These are phyloP conservation scores for Meteorus cinctellus DNA, from an alignment of 2,888 invertebrate genomes.

Conservation along the genomic window DNA sequence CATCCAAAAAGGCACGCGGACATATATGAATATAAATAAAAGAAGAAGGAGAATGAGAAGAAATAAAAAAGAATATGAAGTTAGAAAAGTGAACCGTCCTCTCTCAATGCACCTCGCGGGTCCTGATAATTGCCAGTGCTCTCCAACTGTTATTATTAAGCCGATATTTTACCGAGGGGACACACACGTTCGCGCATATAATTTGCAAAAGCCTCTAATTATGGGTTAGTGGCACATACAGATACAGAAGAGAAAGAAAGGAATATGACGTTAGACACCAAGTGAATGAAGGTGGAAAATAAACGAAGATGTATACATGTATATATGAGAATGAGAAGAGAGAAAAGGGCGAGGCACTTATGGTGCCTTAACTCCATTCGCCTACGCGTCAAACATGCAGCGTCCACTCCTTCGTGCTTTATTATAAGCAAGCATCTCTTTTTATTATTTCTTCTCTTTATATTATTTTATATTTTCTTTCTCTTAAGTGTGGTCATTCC, in stretches of 20 bases:
- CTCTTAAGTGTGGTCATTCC: background rate
- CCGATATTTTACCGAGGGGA: slow-evolving; percentile 73
- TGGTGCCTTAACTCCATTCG: slow-evolving; percentile 64
- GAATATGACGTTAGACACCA: slow-evolving; percentile 61
- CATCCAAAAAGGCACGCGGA: slow-evolving; percentile 55
- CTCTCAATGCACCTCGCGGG: slow-evolving; percentile 60
- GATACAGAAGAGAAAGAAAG: slow-evolving; percentile 45
- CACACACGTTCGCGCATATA: slow-evolving; percentile 73
- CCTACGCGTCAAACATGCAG: slow-evolving; percentile 68
- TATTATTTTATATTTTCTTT: slow-evolving; percentile 38
- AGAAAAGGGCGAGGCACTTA: slow-evolving; percentile 53
- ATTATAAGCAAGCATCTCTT: slow-evolving; percentile 61
- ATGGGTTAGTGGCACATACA: slow-evolving; percentile 66
- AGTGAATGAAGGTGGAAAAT: slow-evolving; percentile 20
- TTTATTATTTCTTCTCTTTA: slow-evolving; percentile 51
- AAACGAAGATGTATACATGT: background rate
- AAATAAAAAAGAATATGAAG: slow-evolving; percentile 49
- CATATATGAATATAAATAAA: slow-evolving; percentile 48
- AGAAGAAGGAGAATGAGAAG: slow-evolving; percentile 48
- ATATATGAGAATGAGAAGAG: slow-evolving; percentile 12
- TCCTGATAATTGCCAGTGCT: slow-evolving; percentile 72
- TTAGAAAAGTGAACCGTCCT: slow-evolving; percentile 26
- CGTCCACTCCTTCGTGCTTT: slow-evolving; percentile 62
- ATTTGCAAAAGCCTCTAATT: slow-evolving; percentile 73
- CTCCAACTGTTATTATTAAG: slow-evolving; percentile 74